Evolutionary conservation across 2,888 invertebrate genomes (phyloP), one percentile per base, ranked within the genome.

Genomic region (Drosophila merina): DNA sequence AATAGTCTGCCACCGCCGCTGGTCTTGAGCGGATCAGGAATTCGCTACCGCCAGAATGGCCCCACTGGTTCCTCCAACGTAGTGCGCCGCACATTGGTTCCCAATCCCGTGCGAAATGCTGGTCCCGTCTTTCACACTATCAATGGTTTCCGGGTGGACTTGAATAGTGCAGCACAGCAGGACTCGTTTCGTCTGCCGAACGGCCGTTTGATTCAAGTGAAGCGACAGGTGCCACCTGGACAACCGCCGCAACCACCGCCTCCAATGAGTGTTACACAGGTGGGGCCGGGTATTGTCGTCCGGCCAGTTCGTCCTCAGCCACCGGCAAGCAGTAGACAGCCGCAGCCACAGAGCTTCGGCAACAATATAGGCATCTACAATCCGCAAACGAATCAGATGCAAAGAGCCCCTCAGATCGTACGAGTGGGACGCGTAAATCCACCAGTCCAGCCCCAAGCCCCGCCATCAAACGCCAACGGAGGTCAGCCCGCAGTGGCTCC

Each of bases 111-210:
- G 0, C 80, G 85, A 0, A 79, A 50, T 58, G 72, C 77, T 4
- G 83, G 88, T 1, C 92, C 92, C 0, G 92, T 92, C 10, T 92
- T 91, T 59, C 92, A 92, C 57, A 92, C 91, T 1, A 91, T 92
- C 14, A 91, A 91, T 50, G 92, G 92, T 0, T 92, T 86, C 76
- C 90, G 91, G 12, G 91, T 92, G 58, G 92, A 92, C 76, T 86
- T 92, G n/a, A 92, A 92, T 75, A 89, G 91, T 5, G 92, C 92
- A 0, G 90, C 92, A 0, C 91, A 91, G 50, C 92, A 92, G 56
- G 92, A 92, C 48, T 91, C 91, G 2, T 91, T 90, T 67, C 89
- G 92, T 8, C 74, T 92, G 36, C 92, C 92, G 1, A 92, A 92
- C 57, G 92, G 92, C 2, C 91, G 92, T 28, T 72, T 92, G 2